Percentiles rank a stretch among this genome's conserved stretches.
Conservation (phyloP, 2,113 vertebrate species). For the Pelecanus crispus region DNA sequence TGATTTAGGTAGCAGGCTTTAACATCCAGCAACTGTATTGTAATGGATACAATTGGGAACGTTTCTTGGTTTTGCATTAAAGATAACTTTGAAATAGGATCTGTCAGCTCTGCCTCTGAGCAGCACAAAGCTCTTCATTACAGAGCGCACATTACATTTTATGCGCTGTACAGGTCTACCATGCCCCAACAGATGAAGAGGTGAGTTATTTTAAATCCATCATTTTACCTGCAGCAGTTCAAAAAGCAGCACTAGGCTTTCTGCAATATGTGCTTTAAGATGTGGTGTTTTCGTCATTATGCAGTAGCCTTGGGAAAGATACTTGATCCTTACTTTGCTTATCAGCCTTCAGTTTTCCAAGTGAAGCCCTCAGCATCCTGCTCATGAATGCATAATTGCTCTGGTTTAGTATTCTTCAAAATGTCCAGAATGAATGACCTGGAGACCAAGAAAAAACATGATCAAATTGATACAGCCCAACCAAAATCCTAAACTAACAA, state of each 20-base stretch:
- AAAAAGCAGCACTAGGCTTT: not conserved
- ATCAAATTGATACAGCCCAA: not conserved
- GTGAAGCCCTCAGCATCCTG: constrained; percentile 48
- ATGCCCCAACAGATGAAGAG: not conserved
- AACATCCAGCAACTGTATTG: constrained; percentile 21
- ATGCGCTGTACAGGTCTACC: not conserved
- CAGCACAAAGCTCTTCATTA: constrained; percentile 19
- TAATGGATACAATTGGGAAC: constrained; percentile 27
- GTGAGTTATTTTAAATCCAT: not conserved
- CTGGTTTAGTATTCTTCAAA: constrained; percentile 25
- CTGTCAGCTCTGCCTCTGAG: not conserved
- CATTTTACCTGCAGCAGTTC: not conserved
- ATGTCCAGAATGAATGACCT: constrained; percentile 16
- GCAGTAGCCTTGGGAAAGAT: constrained; percentile 40
- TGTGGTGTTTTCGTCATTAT: constrained; percentile 20
- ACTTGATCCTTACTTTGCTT: constrained; percentile 36
- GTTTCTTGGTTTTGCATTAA: constrained; percentile 37
- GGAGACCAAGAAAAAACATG: not conserved
- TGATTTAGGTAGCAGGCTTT: constrained; percentile 15
- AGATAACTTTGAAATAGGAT: constrained; percentile 58
- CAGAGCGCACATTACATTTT: not conserved
- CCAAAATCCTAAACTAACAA: constrained; percentile 2
- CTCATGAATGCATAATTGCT: constrained; percentile 41
- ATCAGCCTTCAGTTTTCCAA: constrained; percentile 57
- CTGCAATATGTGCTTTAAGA: not conserved